Percentiles rank a stretch among this genome's conserved stretches.
Conservation (phyloP, 2,888 invertebrate species). For the Troglohyphantes excavatus region DNA sequence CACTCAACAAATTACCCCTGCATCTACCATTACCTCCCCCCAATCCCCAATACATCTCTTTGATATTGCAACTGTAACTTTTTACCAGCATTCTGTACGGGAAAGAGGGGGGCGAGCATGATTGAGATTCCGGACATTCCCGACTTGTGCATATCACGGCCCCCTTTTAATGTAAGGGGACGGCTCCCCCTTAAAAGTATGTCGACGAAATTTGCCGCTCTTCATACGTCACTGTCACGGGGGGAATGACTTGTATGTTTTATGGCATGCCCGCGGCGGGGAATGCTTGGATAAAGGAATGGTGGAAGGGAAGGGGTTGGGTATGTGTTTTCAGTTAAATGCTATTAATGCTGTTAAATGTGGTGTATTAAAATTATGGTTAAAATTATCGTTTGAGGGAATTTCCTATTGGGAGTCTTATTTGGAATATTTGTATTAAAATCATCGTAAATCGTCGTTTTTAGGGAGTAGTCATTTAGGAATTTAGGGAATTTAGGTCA, state of each 20-base stretch:
- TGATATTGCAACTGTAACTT: background rate
- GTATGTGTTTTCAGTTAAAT: too few relatives aligned
- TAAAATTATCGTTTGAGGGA: too few relatives aligned
- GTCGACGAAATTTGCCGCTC: conserved; percentile 30
- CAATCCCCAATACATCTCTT: conserved; percentile 43
- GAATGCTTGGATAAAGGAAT: too few relatives aligned
- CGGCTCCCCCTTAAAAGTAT: conserved; percentile 31
- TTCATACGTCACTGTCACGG: conserved; percentile 55
- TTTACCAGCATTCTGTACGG: background rate
- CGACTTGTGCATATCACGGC: background rate
- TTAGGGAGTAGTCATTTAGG: too few relatives aligned
- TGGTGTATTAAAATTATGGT: too few relatives aligned
- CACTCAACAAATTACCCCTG: background rate
- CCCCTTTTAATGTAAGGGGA: background rate
- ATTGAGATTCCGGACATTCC: conserved; percentile 47
- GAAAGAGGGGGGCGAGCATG: background rate
- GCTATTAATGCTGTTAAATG: too few relatives aligned
- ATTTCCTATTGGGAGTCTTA: too few relatives aligned
- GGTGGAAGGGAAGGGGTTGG: too few relatives aligned
- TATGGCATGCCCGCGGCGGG: background rate
- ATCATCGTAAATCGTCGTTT: too few relatives aligned
- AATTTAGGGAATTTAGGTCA: too few relatives aligned
- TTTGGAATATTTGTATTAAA: too few relatives aligned
- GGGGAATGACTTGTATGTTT: background rate
- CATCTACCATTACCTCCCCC: background rate